phyloP scores from a whole-genome alignment of 1,140 invertebrate genomes.

The Polypedilum pembai region DNA sequence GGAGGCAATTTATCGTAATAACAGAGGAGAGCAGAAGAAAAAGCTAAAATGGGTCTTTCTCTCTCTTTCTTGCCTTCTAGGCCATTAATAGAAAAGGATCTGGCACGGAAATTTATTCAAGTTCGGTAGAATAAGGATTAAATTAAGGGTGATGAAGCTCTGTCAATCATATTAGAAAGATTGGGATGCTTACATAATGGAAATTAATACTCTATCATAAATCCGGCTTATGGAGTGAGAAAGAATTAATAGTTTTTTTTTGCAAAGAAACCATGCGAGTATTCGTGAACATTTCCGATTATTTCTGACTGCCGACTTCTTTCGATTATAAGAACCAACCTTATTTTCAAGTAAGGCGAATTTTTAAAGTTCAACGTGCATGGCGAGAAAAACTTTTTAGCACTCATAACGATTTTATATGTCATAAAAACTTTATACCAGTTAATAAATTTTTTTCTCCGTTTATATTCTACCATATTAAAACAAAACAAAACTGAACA shows the following conservation, averaged over 20 bases:
- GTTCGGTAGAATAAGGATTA: neutral
- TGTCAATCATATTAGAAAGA: neutral
- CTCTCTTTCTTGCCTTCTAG: neutral
- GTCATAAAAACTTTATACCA: too few relatives aligned
- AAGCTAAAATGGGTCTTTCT: neutral
- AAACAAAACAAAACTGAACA: too few relatives aligned
- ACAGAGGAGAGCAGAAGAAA: neutral
- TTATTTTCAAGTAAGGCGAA: too few relatives aligned
- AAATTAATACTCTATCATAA: constrained; percentile 16
- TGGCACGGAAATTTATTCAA: neutral
- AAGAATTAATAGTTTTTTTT: neutral
- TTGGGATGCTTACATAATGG: constrained; percentile 9
- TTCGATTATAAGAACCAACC: too few relatives aligned
- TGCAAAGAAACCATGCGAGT: neutral
- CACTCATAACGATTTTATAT: too few relatives aligned
- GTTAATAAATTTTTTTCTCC: too few relatives aligned
- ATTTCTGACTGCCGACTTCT: too few relatives aligned
- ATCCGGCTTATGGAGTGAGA: neutral
- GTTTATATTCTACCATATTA: too few relatives aligned
- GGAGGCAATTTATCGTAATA: constrained; percentile 10
- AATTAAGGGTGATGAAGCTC: constrained; percentile 11
- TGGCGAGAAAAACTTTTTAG: too few relatives aligned
- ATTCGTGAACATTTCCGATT: neutral
- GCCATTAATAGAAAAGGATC: neutral
- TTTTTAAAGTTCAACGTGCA: too few relatives aligned